Evolutionary conservation across 2,113 vertebrate species (phyloP).

Genomic region (Atherinomorus stipes): DNA sequence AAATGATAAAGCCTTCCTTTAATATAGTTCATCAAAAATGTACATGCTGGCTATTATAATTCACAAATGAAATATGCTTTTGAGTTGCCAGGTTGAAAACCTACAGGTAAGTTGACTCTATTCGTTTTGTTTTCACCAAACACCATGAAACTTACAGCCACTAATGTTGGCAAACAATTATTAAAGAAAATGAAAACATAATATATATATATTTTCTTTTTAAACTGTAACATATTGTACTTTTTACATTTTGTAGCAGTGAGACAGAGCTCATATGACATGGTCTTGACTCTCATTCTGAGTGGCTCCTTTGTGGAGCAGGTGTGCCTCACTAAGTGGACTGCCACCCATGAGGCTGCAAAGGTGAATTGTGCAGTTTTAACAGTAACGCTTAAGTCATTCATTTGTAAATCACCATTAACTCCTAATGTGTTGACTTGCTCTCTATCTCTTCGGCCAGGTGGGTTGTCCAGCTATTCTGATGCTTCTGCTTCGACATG

Average conservation of each 20-base stretch:
- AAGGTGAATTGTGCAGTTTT: slow-evolving; percentile 66
- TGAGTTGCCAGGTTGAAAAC: not conserved
- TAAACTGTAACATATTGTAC: not conserved
- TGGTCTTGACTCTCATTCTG: slow-evolving; percentile 84
- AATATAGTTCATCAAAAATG: too few species aligned
- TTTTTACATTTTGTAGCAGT: slow-evolving; percentile 78
- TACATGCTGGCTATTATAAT: not conserved
- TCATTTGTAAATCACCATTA: not conserved
- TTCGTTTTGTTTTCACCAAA: too few species aligned
- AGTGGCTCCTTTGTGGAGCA: slow-evolving; percentile 85
- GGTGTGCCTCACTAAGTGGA: slow-evolving; percentile 86
- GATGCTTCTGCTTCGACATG: slow-evolving; percentile 85
- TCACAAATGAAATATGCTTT: not conserved
- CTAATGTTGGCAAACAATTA: not conserved
- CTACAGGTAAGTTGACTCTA: not conserved
- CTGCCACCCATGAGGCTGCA: slow-evolving; percentile 88
- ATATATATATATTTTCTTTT: not conserved
- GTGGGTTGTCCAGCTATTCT: slow-evolving; percentile 83
- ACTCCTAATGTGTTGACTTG: not conserved
- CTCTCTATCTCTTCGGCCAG: slow-evolving; percentile 22
- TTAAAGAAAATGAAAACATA: not conserved
- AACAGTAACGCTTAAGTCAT: too few species aligned
- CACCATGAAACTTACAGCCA: too few species aligned
- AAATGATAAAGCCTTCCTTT: too few species aligned
- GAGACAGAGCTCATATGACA: slow-evolving; percentile 83